Evolutionary conservation across 2,888 invertebrate genomes (phyloP).

Genomic region (Drosophila peninsularis): DNA sequence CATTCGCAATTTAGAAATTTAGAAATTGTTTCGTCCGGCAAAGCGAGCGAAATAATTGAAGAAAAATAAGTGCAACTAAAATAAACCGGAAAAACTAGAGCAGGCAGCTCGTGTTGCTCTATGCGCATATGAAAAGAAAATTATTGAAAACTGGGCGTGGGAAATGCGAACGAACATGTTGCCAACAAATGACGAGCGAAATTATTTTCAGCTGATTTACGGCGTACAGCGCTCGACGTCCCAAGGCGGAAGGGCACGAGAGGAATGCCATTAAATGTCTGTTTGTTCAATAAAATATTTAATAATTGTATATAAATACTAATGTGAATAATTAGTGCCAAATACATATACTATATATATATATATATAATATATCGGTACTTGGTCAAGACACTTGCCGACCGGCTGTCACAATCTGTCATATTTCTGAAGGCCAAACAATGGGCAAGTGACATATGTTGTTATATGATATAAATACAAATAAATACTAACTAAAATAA

Average conservation of each 20-base stretch:
- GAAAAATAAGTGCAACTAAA: conserved; percentile 40
- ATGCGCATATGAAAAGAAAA: conserved; percentile 55
- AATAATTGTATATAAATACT: conserved; percentile 50
- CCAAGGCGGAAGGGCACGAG: conserved; percentile 20
- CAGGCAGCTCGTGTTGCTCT: conserved; percentile 54
- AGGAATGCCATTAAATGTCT: conserved; percentile 27
- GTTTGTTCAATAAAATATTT: conserved; percentile 39
- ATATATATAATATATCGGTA: neutral
- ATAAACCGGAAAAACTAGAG: conserved; percentile 74
- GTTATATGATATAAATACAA: conserved; percentile 7
- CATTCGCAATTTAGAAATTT: conserved; percentile 28
- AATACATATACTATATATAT: conserved; percentile 2
- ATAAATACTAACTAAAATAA: neutral
- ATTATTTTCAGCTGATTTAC: conserved; percentile 61
- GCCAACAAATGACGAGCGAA: conserved; percentile 71
- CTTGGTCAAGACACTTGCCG: conserved; percentile 60
- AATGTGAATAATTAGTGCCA: conserved; percentile 53
- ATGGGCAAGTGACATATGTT: conserved; percentile 30
- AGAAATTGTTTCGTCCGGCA: conserved; percentile 30
- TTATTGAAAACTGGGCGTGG: conserved; percentile 60
- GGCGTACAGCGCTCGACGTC: no score
- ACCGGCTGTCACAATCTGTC: conserved; percentile 72
- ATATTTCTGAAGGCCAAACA: conserved; percentile 69
- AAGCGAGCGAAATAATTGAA: neutral
- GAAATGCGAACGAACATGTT: conserved; percentile 67